Percentiles rank a stretch among this genome's conserved stretches.
phyloP scores from a whole-genome alignment of 2,888 invertebrate genomes.

The Ecdyonurus torrentis region DNA sequence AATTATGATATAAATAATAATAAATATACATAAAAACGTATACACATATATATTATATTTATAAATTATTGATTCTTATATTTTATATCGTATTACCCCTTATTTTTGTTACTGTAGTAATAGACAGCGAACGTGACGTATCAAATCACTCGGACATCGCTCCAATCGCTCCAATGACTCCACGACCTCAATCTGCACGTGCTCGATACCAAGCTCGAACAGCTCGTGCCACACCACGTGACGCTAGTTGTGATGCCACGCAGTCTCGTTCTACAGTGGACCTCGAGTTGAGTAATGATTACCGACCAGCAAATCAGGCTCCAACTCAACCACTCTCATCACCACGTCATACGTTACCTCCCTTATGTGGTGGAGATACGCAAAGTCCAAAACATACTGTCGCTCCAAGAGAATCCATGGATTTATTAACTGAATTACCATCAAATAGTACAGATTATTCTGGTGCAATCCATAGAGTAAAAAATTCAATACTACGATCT shows the following conservation, averaged over 20 bases:
- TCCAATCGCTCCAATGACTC: slow-evolving; percentile 25
- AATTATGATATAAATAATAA: too few relatives aligned
- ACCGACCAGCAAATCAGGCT: not conserved
- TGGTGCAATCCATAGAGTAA: not conserved
- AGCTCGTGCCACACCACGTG: slow-evolving; percentile 23
- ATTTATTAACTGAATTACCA: not conserved
- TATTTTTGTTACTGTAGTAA: slow-evolving; percentile 4
- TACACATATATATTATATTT: not conserved
- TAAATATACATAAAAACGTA: not conserved
- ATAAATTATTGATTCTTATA: too few relatives aligned
- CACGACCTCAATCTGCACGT: slow-evolving; percentile 16
- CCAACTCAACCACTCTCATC: not conserved
- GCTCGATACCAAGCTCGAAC: slow-evolving; percentile 21
- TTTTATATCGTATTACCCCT: not conserved
- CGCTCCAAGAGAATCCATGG: not conserved
- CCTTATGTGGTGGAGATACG: not conserved
- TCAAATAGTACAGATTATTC: not conserved
- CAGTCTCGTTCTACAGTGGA: not conserved
- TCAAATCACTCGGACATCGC: not conserved
- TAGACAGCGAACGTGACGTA: slow-evolving; percentile 6
- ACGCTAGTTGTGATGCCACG: too few relatives aligned
- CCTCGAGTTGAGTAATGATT: not conserved
- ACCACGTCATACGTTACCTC: not conserved
- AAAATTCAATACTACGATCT: not conserved
- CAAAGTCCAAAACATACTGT: not conserved